phyloP scores from a whole-genome alignment of 2,797 vertebrate genomes.

The Acropternis orthonyx region DNA sequence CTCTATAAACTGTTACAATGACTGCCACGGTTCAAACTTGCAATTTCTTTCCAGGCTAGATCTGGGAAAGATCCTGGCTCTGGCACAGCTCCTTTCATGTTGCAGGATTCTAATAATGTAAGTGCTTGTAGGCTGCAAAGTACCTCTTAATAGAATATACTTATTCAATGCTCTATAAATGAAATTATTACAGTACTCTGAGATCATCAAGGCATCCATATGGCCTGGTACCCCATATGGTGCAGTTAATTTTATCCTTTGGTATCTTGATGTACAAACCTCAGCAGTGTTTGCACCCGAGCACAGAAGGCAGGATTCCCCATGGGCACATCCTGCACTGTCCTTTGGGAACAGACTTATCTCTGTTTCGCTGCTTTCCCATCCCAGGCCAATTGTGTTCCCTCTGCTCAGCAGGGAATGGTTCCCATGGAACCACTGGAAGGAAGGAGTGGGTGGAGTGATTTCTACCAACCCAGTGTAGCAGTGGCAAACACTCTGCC shows the following conservation, averaged over 20 bases:
- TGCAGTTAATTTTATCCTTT: not conserved
- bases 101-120: not conserved
- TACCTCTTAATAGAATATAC: not conserved
- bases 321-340: not conserved
- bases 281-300: not conserved
- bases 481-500: not conserved
- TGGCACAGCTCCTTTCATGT: not conserved
- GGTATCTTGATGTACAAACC: not conserved
- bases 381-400: not conserved
- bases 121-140: not conserved
- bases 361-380: not conserved
- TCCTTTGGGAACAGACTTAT: not conserved
- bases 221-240: not conserved
- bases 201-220: not conserved
- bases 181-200: not conserved
- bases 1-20: not conserved
- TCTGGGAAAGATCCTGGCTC: not conserved
- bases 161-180: not conserved
- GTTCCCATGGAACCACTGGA: not conserved
- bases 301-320: not conserved
- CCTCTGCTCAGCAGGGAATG: not conserved
- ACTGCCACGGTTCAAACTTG: not conserved
- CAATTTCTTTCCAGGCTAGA: not conserved
- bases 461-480: not conserved
- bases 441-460: not conserved